phyloP scores from a whole-genome alignment of 1,140 invertebrate species.

The Tetranychus cinnabarinus region DNA sequence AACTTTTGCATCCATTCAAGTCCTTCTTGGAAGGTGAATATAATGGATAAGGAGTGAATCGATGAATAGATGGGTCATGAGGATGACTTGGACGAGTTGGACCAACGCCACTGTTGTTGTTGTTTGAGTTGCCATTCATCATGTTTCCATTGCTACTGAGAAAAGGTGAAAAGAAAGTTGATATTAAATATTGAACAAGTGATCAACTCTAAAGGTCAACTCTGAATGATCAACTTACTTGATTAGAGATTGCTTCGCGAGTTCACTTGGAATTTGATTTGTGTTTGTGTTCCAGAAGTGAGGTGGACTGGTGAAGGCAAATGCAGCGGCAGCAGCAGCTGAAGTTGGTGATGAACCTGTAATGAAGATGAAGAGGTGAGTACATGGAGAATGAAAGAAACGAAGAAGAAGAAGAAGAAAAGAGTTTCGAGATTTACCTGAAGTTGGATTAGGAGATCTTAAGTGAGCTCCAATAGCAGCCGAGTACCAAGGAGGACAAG shows the following conservation, averaged over 20 bases:
- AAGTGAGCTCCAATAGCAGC: background rate
- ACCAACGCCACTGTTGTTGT: background rate
- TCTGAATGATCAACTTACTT: background rate
- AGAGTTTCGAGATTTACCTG: background rate
- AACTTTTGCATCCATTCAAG: background rate
- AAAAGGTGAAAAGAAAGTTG: no score
- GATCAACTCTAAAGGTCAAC: background rate
- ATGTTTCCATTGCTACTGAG: background rate
- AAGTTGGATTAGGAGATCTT: background rate
- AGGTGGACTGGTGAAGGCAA: background rate
- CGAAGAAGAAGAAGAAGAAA: background rate
- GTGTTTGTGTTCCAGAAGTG: background rate
- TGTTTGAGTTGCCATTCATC: background rate
- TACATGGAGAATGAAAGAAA: background rate
- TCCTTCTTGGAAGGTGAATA: background rate
- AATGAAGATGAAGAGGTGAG: background rate
- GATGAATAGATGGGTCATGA: background rate
- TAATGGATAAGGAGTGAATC: background rate
- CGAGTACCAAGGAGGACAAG: background rate
- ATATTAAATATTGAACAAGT: no score
- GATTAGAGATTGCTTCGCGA: background rate
- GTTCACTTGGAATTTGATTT: background rate
- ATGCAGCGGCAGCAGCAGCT: background rate
- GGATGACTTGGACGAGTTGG: background rate
- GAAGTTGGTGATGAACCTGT: background rate